Conservation (phyloP, 2,113 vertebrate species). For the Microcebus ravelobensis region DNA sequence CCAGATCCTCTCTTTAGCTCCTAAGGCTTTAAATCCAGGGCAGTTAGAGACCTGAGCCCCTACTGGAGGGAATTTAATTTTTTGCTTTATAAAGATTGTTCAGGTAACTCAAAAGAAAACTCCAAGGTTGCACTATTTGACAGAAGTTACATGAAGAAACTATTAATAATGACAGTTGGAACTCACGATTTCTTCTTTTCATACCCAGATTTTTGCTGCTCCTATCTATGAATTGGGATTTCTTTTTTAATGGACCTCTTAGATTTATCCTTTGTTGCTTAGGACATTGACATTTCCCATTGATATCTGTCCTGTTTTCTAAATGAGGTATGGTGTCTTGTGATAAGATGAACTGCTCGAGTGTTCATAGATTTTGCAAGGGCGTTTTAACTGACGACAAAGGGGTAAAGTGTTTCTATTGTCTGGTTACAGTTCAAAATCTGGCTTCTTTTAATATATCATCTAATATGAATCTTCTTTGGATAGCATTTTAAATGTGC, state of each 20-base stretch:
- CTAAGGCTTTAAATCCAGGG: background rate
- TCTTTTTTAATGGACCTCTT: background rate
- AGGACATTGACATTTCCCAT: background rate
- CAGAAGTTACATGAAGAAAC: background rate
- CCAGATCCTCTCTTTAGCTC: background rate
- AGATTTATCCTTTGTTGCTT: background rate
- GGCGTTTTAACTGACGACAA: background rate
- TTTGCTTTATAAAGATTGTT: background rate
- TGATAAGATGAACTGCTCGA: background rate
- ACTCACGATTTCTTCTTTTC: background rate
- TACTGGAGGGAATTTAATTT: background rate
- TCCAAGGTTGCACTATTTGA: background rate
- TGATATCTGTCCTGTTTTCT: background rate
- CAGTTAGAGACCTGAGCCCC: background rate
- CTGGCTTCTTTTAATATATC: background rate
- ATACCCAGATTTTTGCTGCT: background rate
- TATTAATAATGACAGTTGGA: background rate
- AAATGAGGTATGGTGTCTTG: background rate
- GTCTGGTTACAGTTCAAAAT: background rate
- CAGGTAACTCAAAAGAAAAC: background rate
- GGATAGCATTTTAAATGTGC: background rate
- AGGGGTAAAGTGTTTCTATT: background rate
- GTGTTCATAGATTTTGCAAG: background rate
- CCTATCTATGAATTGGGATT: background rate
- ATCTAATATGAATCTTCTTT: background rate